phyloP scores from a whole-genome alignment of 2,888 invertebrate genomes.

The Piscicola geometra region DNA sequence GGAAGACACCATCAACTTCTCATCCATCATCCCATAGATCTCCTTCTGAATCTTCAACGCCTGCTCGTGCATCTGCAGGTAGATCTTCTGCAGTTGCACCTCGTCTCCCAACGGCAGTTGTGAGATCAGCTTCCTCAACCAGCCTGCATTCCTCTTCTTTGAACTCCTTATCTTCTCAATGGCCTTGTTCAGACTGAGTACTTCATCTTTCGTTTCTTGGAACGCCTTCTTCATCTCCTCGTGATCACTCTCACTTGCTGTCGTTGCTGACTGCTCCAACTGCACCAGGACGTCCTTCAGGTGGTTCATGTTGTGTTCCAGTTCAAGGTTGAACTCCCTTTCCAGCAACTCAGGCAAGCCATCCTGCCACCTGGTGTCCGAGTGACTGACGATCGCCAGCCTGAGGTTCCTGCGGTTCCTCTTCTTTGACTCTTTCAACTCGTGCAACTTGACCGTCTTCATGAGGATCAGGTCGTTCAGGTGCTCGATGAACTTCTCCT shows the following conservation, averaged over 20 bases:
- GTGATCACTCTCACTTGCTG: background rate
- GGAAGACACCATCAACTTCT: conserved; percentile 21
- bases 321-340: conserved; percentile 22
- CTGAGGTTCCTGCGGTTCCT: conserved; percentile 5
- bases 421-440: conserved; percentile 5
- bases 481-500: background rate
- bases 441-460: conserved; percentile 5
- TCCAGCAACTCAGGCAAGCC: conserved; percentile 8
- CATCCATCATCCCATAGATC: background rate
- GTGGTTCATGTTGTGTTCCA: background rate
- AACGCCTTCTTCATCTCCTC: background rate
- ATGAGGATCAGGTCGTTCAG: conserved; percentile 6
- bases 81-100: conserved; percentile 15
- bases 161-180: conserved; percentile 2
- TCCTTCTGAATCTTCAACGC: background rate
- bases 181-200: background rate
- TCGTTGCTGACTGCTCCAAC: background rate
- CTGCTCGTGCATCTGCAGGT: conserved; percentile 12
- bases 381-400: background rate
- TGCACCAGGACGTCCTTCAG: background rate
- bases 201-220: conserved; percentile 5
- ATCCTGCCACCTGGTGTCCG: background rate
- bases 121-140: background rate
- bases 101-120: conserved; percentile 19
- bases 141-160: background rate